Base-by-base conservation (phyloP, 2,113 vertebrate genomes). In the Grus americana region DNA sequence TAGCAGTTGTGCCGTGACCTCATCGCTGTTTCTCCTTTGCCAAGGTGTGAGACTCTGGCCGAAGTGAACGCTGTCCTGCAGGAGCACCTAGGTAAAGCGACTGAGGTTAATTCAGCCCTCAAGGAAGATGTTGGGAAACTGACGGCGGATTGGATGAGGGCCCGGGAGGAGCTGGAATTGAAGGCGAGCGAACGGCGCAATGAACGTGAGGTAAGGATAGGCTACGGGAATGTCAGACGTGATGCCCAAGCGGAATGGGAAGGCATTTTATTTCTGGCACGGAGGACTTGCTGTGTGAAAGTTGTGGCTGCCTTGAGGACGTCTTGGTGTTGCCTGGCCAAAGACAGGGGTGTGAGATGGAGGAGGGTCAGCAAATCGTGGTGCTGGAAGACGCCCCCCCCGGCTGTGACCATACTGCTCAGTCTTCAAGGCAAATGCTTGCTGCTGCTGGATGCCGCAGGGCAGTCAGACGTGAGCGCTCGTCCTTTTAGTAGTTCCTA, bases 71-170 rank as follows among this genome's bases (percentile, higher is more conserved):
- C 96, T 21, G 88, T 99, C 30, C 98, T 99, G 72, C 97, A 93
- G 38, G 95, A 98, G 26, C 98, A 99, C 50, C 97, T 99, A 26
- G 74, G 96, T 96, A 98, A 99, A 97, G 99, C 98, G 55, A 98
- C 97, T 44, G 96, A 98, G 79, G 96, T 97, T 38, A 99, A 99
- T 95, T 97, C 96, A 14, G 96, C 95, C 4, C 98, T 99, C 74
- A 98, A 58, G 79, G 98, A 99, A 73, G 99, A 99, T 75, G 62
- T 99, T 59, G 97, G 96, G 66, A 99, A 99, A 76, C 94, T 99
- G 94, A 99, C 97, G 1, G 96, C 95, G 18, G 99, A 99, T 97
- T 99, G 99, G 99, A 98, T 97, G 54, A 98, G 79, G 91, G 98
- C 99, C 14, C 96, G 98, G 63, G 97, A 98, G 65, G 98, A 99